Evolutionary conservation across 2,888 invertebrate species (phyloP).

Genomic region (Calliscelio sp.): DNA sequence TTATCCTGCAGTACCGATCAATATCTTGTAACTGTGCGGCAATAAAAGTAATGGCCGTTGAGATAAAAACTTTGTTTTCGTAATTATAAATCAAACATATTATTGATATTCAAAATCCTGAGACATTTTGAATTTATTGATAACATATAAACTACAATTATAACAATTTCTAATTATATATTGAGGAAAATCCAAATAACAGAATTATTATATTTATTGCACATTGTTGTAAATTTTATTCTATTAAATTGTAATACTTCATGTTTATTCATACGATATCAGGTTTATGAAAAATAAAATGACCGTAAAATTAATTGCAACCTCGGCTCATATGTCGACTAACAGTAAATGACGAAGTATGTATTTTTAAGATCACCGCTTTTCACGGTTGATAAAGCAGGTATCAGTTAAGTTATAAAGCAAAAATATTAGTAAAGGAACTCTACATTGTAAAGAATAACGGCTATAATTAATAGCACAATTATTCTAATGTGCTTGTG

Average conservation of each 20-base stretch:
- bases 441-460: too few species aligned
- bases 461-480: too few species aligned
- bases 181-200: too few species aligned
- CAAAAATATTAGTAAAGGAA: too few species aligned
- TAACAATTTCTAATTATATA: too few species aligned
- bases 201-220: too few species aligned
- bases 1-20: slow-evolving; percentile 68
- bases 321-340: slow-evolving; percentile 10
- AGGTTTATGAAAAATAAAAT: too few species aligned
- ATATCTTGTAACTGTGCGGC: slow-evolving; percentile 50
- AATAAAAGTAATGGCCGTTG: slow-evolving; percentile 47
- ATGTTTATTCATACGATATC: too few species aligned
- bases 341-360: slow-evolving; percentile 29
- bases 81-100: slow-evolving; percentile 16
- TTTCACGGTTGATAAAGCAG: slow-evolving; percentile 33
- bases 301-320: not conserved
- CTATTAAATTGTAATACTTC: too few species aligned
- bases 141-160: not conserved
- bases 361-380: slow-evolving; percentile 20
- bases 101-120: slow-evolving; percentile 17
- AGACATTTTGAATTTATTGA: slow-evolving; percentile 34
- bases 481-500: too few species aligned
- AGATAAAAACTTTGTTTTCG: slow-evolving; percentile 47
- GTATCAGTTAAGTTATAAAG: not conserved
- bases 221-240: too few species aligned